A percentile compares a stretch with the other conserved stretches of the same genome.
Evolutionary conservation across 2,888 invertebrate genomes (phyloP).

Genomic region (Epistrophella euchroma): DNA sequence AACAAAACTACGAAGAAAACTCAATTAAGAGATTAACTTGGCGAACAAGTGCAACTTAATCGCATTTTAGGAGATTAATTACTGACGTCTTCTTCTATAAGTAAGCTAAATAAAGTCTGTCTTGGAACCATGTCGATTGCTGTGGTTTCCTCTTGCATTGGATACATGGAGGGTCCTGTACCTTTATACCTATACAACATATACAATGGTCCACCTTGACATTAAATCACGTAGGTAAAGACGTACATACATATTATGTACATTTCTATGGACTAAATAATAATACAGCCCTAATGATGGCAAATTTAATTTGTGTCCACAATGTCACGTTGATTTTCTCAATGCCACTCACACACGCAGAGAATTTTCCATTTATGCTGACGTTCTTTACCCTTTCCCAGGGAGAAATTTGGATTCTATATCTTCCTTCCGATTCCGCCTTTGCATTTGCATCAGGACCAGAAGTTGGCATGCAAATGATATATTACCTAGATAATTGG

Average conservation of each 20-base stretch:
- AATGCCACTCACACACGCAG: conserved; percentile 26
- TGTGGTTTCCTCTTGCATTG: conserved; percentile 9
- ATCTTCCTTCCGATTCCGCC: conserved; percentile 7
- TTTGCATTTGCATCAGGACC: conserved; percentile 13
- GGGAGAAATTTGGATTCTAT: neutral
- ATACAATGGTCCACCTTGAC: neutral
- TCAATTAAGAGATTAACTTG: conserved; percentile 68
- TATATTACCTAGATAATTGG: conserved; percentile 83
- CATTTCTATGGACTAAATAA: conserved; percentile 16
- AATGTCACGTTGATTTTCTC: conserved; percentile 71
- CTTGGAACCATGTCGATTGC: conserved; percentile 50
- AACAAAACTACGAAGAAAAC: conserved; percentile 45
- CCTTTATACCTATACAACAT: neutral
- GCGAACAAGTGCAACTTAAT: conserved; percentile 56
- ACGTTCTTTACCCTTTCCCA: neutral
- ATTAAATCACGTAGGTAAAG: neutral
- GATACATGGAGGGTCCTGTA: neutral
- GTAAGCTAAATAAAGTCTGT: conserved; percentile 26
- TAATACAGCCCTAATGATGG: conserved; percentile 64
- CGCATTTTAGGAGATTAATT: conserved; percentile 71
- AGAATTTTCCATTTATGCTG: neutral
- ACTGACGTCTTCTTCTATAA: conserved; percentile 27
- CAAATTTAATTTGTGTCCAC: conserved; percentile 71
- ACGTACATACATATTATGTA: neutral
- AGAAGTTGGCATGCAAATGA: conserved; percentile 80